A percentile compares a stretch with the other conserved stretches of the same genome.
These are phyloP conservation scores for Cryptophagus acutangulus DNA, from an alignment of 2,888 invertebrate genomes.

Conservation along the genomic window DNA sequence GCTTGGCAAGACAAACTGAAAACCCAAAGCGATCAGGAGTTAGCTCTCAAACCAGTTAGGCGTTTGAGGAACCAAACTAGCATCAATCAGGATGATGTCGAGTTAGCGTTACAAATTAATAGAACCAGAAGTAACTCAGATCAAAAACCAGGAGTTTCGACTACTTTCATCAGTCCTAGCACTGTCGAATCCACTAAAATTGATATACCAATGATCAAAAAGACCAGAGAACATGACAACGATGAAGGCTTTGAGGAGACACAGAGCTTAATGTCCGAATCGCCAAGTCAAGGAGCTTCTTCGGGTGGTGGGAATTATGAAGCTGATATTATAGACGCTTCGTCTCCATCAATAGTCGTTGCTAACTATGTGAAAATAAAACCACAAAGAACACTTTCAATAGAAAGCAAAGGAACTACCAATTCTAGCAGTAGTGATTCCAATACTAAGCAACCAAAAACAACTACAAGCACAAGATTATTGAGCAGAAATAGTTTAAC, in stretches of 20 bases:
- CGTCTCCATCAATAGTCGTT: slow-evolving; percentile 35
- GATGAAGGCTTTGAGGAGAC: slow-evolving; percentile 91
- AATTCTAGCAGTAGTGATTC: slow-evolving; percentile 46
- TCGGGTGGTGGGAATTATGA: slow-evolving; percentile 59
- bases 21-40: slow-evolving; percentile 31
- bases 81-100: slow-evolving; percentile 66
- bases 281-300: slow-evolving; percentile 78
- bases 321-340: slow-evolving; percentile 48
- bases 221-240: slow-evolving; percentile 64
- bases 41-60: slow-evolving; percentile 15
- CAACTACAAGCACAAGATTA: neutral
- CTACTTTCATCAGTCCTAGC: slow-evolving; percentile 25
- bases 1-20: slow-evolving; percentile 69
- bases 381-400: slow-evolving; percentile 31
- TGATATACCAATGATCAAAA: slow-evolving; percentile 39
- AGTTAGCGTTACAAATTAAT: slow-evolving; percentile 56
- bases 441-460: slow-evolving; percentile 14
- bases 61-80: slow-evolving; percentile 55
- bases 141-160: slow-evolving; percentile 28
- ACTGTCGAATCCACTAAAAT: slow-evolving; percentile 34
- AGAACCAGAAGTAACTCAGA: slow-evolving; percentile 14
- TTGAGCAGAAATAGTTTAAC: neutral
- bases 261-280: slow-evolving; percentile 81
- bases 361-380: slow-evolving; percentile 32
- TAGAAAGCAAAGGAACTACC: slow-evolving; percentile 49